A percentile compares a stretch with the other conserved stretches of the same genome.
Evolutionary conservation across 1,140 invertebrate species (phyloP).

Genomic region (Zophobas atratus): DNA sequence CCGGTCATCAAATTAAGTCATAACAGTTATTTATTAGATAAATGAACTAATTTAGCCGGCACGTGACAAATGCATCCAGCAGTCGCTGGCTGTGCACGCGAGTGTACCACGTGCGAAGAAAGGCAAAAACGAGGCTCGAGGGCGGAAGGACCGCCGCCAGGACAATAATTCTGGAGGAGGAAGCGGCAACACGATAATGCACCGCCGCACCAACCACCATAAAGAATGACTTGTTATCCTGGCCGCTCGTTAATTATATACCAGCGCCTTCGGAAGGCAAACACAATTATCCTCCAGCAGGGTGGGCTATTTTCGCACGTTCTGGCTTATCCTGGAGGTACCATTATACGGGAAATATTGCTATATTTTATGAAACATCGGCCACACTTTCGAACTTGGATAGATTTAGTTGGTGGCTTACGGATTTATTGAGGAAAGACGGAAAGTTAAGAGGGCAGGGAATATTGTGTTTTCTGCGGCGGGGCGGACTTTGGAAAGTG

Average conservation of each 20-base stretch:
- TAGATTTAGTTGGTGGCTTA: conserved; percentile 25
- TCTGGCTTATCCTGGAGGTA: conserved; percentile 38
- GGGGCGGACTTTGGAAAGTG: no score
- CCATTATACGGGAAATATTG: conserved; percentile 38
- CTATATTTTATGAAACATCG: conserved; percentile 39
- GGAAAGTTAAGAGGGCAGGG: no score
- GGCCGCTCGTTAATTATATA: conserved; percentile 55
- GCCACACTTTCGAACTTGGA: conserved; percentile 30
- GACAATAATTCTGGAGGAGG: conserved; percentile 50
- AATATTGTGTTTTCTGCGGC: no score
- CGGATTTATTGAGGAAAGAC: conserved; percentile 4
- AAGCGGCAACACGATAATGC: conserved; percentile 54
- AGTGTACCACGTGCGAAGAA: conserved; percentile 2
- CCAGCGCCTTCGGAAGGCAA: conserved; percentile 56
- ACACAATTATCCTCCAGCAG: conserved; percentile 53
- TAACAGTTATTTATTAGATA: conserved; percentile 45
- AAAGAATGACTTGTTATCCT: conserved; percentile 55
- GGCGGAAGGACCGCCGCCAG: conserved; percentile 22
- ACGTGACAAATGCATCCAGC: conserved; percentile 2
- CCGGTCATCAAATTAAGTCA: conserved; percentile 42
- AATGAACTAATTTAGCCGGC: background rate
- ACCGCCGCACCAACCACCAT: conserved; percentile 52
- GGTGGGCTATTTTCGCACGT: conserved; percentile 48
- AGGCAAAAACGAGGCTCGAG: no score
- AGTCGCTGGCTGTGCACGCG: background rate